A percentile compares a stretch with the other conserved stretches of the same genome.
Evolutionary conservation across 2,113 vertebrate species (phyloP).

Genomic region (Zootoca vivipara): DNA sequence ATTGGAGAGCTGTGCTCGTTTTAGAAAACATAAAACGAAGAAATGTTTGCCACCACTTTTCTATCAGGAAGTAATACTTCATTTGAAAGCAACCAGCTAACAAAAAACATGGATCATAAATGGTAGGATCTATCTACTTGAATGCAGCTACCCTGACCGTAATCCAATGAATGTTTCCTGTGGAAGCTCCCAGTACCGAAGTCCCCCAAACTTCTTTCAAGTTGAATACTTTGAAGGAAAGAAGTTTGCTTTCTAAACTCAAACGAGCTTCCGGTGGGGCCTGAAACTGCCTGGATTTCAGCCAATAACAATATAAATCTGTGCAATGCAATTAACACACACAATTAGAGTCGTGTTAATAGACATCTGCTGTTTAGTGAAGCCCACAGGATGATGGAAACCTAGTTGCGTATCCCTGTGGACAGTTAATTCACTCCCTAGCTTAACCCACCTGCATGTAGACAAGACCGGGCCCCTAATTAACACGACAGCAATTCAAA

Average conservation of each 20-base stretch:
- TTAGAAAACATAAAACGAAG: not conserved
- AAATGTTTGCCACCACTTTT: not conserved
- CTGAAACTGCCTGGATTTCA: not conserved
- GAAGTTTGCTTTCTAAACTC: not conserved
- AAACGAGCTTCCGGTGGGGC: not conserved
- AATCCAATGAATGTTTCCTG: not conserved
- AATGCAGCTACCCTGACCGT: not conserved
- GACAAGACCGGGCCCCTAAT: not conserved
- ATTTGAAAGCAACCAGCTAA: not conserved
- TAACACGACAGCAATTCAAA: not conserved
- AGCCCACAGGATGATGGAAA: not conserved
- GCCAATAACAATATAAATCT: not conserved
- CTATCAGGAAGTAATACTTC: not conserved
- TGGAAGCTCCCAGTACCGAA: not conserved
- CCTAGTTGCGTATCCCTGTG: not conserved
- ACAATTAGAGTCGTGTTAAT: not conserved
- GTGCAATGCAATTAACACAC: not conserved
- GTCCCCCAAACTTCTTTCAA: not conserved
- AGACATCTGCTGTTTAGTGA: not conserved
- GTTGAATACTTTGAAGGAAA: not conserved
- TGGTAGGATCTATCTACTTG: not conserved
- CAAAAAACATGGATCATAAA: not conserved
- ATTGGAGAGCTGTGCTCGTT: not conserved
- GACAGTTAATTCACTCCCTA: not conserved
- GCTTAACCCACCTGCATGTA: not conserved